phyloP scores from a whole-genome alignment of 2,113 vertebrate species.

The Charina bottae region DNA sequence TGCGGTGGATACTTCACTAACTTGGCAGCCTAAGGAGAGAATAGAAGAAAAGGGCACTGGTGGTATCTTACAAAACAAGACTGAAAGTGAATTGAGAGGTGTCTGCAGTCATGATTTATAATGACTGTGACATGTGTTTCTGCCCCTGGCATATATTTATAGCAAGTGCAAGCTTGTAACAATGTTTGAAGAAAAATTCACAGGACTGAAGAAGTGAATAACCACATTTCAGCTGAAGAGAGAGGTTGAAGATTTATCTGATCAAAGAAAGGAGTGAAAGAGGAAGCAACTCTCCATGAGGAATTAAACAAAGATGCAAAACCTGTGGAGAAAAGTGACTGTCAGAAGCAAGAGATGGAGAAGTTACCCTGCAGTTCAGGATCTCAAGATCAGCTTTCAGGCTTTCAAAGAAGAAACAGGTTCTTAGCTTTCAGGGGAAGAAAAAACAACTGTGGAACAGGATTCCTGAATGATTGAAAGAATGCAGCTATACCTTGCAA shows the following conservation, averaged over 20 bases:
- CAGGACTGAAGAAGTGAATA: background rate
- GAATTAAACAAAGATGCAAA: background rate
- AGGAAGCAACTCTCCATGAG: background rate
- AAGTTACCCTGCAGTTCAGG: background rate
- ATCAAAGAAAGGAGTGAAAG: background rate
- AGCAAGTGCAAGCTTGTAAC: background rate
- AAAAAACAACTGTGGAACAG: background rate
- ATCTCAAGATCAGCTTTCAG: background rate
- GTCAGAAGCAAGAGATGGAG: background rate
- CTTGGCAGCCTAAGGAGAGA: background rate
- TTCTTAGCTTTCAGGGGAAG: background rate
- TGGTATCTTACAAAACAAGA: background rate
- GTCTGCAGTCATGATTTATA: background rate
- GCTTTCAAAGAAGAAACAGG: background rate
- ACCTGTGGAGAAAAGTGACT: background rate
- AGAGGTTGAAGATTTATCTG: background rate
- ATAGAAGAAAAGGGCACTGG: background rate
- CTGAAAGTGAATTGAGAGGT: background rate
- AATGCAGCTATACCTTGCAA: background rate
- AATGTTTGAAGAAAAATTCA: background rate
- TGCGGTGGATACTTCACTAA: background rate
- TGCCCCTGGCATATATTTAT: background rate
- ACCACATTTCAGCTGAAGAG: background rate
- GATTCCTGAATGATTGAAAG: background rate
- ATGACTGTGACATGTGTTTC: background rate